These are phyloP conservation scores for Oryzaephilus surinamensis DNA, from an alignment of 1,140 invertebrate species.

Conservation along the genomic window DNA sequence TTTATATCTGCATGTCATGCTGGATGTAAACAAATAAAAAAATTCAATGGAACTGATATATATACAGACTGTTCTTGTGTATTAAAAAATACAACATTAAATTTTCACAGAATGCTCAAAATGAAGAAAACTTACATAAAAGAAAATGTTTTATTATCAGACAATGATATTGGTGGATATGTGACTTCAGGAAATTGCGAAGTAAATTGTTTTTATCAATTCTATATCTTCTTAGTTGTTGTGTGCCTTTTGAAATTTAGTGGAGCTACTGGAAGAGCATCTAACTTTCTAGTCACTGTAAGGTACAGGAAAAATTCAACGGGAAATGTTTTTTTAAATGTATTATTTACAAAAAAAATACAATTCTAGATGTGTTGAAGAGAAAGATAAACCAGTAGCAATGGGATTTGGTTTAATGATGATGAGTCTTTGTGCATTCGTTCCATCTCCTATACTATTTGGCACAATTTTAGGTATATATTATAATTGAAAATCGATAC, in stretches of 20 bases:
- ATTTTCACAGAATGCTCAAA: too few relatives aligned
- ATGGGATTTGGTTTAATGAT: constrained; percentile 57
- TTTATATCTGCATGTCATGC: constrained; percentile 64
- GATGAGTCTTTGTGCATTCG: constrained; percentile 57
- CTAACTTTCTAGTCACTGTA: constrained; percentile 57
- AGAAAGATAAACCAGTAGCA: constrained; percentile 59
- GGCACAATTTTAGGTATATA: constrained; percentile 61
- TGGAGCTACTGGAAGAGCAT: constrained; percentile 54
- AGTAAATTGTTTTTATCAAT: constrained; percentile 52
- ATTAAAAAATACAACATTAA: constrained; percentile 1
- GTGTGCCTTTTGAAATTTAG: constrained; percentile 56
- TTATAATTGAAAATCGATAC: constrained; percentile 16
- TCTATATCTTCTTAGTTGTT: constrained; percentile 54
- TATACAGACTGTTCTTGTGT: constrained; percentile 50
- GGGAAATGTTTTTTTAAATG: constrained; percentile 1
- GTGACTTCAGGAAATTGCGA: constrained; percentile 51
- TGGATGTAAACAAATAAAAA: constrained; percentile 43
- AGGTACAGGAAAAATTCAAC: constrained; percentile 31
- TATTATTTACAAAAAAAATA: constrained; percentile 6
- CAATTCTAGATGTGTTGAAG: constrained; percentile 50
- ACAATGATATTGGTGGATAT: constrained; percentile 30
- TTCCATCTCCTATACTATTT: constrained; percentile 62
- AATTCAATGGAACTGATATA: constrained; percentile 28
- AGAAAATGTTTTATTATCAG: neutral
- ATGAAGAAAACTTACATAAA: constrained; percentile 3